These are phyloP conservation scores for Dendrolimus pini DNA, from an alignment of 2,888 invertebrate genomes.

Conservation along the genomic window DNA sequence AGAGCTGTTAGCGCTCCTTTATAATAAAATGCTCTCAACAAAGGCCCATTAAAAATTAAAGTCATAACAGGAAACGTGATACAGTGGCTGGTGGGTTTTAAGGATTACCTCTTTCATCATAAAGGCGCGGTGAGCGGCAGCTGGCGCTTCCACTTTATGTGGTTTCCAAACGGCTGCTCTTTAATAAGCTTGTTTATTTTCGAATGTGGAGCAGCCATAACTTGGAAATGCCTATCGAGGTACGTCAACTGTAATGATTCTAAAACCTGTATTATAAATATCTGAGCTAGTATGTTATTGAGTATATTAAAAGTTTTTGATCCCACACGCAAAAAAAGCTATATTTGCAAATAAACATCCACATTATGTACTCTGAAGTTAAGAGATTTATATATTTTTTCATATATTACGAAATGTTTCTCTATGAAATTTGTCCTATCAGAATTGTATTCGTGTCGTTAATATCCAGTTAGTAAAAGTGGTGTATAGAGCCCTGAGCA, in stretches of 20 bases:
- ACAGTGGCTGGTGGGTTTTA: slow-evolving; percentile 51
- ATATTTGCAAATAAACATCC: too few species aligned
- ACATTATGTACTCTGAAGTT: too few species aligned
- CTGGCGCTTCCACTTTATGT: slow-evolving; percentile 68
- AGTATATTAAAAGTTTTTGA: too few species aligned
- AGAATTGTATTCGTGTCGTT: too few species aligned
- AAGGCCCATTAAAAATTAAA: slow-evolving; percentile 68
- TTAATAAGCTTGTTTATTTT: slow-evolving; percentile 73
- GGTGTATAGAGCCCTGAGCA: neutral
- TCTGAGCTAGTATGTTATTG: too few species aligned
- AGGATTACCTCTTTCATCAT: slow-evolving; percentile 66
- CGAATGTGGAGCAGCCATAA: slow-evolving; percentile 57
- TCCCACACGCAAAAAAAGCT: too few species aligned
- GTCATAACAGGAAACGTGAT: slow-evolving; percentile 75
- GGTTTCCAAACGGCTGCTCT: slow-evolving; percentile 63
- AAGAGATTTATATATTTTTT: too few species aligned
- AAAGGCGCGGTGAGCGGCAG: slow-evolving; percentile 64
- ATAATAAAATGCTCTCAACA: slow-evolving; percentile 60
- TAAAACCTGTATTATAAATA: neutral
- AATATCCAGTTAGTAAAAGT: too few species aligned
- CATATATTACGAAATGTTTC: too few species aligned
- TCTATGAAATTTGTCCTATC: too few species aligned
- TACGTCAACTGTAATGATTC: slow-evolving; percentile 33
- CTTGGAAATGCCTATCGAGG: slow-evolving; percentile 44
- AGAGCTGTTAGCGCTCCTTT: slow-evolving; percentile 55